These are phyloP conservation scores for Propithecus deckenii DNA, from an alignment of 2,797 vertebrate species.

Conservation along the genomic window DNA sequence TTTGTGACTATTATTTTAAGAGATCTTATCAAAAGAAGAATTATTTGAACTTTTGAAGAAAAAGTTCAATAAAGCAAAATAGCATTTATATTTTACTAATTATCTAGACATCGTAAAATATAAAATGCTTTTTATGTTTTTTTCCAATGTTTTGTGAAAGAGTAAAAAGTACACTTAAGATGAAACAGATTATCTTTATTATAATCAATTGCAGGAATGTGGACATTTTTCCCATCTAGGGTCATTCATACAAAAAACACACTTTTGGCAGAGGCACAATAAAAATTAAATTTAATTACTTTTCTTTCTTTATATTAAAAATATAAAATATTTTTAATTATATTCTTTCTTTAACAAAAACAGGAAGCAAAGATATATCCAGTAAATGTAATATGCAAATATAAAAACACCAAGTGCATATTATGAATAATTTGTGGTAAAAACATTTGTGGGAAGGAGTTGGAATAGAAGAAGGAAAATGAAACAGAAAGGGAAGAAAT, in stretches of 20 bases:
- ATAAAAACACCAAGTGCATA: neutral
- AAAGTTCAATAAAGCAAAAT: neutral
- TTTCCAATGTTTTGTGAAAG: neutral
- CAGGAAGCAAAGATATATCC: neutral
- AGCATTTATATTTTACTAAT: conserved; percentile 1
- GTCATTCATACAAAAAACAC: neutral
- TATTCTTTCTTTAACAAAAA: too few relatives aligned
- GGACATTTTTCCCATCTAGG: neutral
- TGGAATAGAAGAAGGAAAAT: neutral
- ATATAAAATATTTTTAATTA: too few relatives aligned
- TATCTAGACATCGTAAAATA: neutral
- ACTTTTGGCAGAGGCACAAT: neutral
- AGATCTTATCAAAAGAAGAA: neutral
- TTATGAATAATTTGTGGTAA: neutral
- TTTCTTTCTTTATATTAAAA: neutral
- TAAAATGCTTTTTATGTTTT: neutral
- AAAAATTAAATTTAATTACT: neutral
- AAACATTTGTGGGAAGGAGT: neutral
- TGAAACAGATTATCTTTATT: neutral
- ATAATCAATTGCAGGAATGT: neutral
- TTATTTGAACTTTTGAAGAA: neutral
- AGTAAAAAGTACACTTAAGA: neutral
- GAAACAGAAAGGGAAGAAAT: neutral
- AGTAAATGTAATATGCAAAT: neutral
- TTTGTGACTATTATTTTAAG: neutral